These are phyloP conservation scores for Oryzias sinensis DNA, from an alignment of 2,797 vertebrate species.

Conservation along the genomic window DNA sequence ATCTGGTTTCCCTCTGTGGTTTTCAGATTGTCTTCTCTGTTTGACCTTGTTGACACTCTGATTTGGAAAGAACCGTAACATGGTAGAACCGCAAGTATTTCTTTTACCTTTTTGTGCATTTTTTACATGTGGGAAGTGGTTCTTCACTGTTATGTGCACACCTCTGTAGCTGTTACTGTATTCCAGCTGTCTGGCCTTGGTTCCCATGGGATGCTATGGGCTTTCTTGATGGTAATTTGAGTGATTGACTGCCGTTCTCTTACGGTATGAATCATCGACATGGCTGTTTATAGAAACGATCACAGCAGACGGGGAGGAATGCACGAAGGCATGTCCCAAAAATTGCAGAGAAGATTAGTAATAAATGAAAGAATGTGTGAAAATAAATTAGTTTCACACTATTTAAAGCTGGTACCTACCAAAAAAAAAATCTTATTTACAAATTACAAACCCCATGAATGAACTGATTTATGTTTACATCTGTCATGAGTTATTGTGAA, in stretches of 20 bases:
- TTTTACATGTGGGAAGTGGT: slow-evolving; percentile 13
- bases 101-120: slow-evolving; percentile 12
- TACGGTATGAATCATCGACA: slow-evolving; percentile 38
- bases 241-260: slow-evolving; percentile 21
- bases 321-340: slow-evolving; percentile 2
- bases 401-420: no score
- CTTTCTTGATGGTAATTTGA: slow-evolving; percentile 12
- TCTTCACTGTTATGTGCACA: slow-evolving; percentile 9
- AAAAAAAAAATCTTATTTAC: no score
- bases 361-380: no score
- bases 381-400: no score
- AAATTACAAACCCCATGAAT: no score
- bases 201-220: slow-evolving; percentile 18
- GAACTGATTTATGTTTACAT: no score
- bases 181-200: slow-evolving; percentile 22
- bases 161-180: slow-evolving; percentile 21
- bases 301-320: slow-evolving; percentile 6
- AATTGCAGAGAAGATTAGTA: background rate
- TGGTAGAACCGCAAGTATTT: background rate
- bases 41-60: slow-evolving; percentile 34
- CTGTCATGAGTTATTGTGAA: no score
- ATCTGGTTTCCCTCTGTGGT: slow-evolving; percentile 43
- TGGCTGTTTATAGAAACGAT: slow-evolving; percentile 19
- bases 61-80: slow-evolving; percentile 18
- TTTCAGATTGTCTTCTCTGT: slow-evolving; percentile 30